Evolutionary conservation across 2,797 vertebrate genomes (phyloP).

Genomic region (Spinibarbus caldwelli): DNA sequence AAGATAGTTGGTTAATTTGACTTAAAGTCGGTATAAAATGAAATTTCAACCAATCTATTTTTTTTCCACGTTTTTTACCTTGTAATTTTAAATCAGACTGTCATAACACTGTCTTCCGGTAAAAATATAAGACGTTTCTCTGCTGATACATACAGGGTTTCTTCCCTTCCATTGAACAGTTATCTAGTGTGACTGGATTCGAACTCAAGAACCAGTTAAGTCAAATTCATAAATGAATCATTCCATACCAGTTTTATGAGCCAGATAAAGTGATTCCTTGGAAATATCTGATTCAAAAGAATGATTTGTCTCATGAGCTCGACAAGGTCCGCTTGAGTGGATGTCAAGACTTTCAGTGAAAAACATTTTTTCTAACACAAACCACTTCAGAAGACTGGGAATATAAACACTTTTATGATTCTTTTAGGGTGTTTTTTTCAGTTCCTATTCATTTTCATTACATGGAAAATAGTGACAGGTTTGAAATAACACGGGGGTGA

Average conservation of each 20-base stretch:
- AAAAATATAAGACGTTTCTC: neutral
- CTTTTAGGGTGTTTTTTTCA: neutral
- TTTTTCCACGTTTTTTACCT: neutral
- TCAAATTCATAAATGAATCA: neutral
- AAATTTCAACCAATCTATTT: neutral
- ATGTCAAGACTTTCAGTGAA: neutral
- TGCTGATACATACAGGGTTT: neutral
- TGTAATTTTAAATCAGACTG: neutral
- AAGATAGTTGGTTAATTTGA: neutral
- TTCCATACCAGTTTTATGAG: neutral
- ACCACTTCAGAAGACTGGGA: neutral
- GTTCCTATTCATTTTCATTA: neutral
- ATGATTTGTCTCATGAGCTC: neutral
- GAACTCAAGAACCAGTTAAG: neutral
- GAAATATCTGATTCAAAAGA: neutral
- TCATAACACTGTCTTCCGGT: neutral
- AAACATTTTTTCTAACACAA: neutral
- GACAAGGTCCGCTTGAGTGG: neutral
- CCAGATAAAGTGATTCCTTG: neutral
- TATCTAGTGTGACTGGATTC: neutral
- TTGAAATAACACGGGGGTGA: neutral
- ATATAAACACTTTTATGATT: neutral
- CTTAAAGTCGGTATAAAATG: neutral
- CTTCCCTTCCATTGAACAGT: neutral
- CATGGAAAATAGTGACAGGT: neutral